A percentile compares a stretch with the other conserved stretches of the same genome.
Conservation (phyloP, 2,888 invertebrate genomes). For the Dryadula phaetusa region DNA sequence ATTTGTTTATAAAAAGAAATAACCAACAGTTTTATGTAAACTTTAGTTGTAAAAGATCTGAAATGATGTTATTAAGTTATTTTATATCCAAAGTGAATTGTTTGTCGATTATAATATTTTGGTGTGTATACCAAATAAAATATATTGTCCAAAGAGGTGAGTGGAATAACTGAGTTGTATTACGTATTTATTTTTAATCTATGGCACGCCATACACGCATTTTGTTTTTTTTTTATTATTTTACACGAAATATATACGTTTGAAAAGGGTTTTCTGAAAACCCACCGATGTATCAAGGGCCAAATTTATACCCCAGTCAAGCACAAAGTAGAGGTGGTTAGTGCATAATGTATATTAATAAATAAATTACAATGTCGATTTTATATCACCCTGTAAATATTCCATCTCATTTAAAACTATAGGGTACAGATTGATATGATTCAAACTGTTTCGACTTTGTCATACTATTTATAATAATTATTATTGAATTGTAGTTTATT, state of each 20-base stretch:
- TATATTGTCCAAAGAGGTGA: constrained; percentile 76
- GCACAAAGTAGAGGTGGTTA: constrained; percentile 66
- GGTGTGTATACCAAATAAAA: constrained; percentile 66
- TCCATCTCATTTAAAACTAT: constrained; percentile 41
- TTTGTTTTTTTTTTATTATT: constrained; percentile 22
- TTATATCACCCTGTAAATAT: constrained; percentile 52
- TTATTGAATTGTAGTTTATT: constrained; percentile 9
- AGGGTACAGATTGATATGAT: constrained; percentile 23
- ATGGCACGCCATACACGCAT: constrained; percentile 59
- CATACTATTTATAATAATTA: not conserved
- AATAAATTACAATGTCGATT: constrained; percentile 15
- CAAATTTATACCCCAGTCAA: constrained; percentile 62
- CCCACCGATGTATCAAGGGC: constrained; percentile 57
- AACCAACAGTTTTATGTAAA: not conserved
- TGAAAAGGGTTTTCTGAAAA: constrained; percentile 58
- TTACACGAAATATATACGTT: not conserved
- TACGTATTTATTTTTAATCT: constrained; percentile 70
- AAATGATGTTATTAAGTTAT: constrained; percentile 18
- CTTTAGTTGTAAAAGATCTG: constrained; percentile 40
- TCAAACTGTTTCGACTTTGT: not conserved
- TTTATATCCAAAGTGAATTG: constrained; percentile 7
- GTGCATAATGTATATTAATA: constrained; percentile 51
- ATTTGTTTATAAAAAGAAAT: constrained; percentile 17
- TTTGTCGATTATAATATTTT: constrained; percentile 44
- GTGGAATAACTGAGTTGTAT: constrained; percentile 45